A percentile compares a stretch with the other conserved stretches of the same genome.
Conservation (phyloP, 2,888 invertebrate genomes). For the Diachrysia chrysitis region DNA sequence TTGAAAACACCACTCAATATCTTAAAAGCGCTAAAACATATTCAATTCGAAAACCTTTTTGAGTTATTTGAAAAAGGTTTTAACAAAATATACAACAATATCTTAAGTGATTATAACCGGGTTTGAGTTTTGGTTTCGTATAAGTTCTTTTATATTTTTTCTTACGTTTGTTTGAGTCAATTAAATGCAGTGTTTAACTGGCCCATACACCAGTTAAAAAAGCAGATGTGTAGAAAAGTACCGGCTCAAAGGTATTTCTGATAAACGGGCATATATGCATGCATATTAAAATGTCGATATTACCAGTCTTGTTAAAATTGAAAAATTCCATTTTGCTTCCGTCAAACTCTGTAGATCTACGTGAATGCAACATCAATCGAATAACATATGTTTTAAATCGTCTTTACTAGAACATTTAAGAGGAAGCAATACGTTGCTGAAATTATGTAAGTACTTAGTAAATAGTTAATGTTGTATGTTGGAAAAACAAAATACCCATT, state of each 20-base stretch:
- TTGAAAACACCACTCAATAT: background rate
- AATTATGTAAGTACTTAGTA: background rate
- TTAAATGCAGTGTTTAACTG: too few species aligned
- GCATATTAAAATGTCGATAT: background rate
- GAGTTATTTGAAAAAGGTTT: too few species aligned
- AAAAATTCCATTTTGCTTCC: conserved; percentile 3
- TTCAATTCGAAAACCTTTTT: too few species aligned
- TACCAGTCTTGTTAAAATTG: background rate
- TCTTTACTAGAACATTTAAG: background rate
- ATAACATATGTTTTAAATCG: background rate
- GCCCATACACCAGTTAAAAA: too few species aligned
- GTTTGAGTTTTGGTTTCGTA: too few species aligned
- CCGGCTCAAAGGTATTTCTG: background rate
- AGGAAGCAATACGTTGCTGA: background rate
- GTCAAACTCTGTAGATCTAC: background rate
- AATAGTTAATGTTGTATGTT: background rate
- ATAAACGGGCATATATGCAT: background rate
- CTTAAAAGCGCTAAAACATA: background rate
- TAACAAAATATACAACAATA: too few species aligned
- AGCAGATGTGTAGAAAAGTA: background rate
- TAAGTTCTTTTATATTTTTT: too few species aligned
- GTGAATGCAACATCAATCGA: background rate
- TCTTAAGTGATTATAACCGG: too few species aligned
- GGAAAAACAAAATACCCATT: background rate
- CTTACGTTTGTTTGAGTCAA: too few species aligned